Evolutionary conservation across 1,140 invertebrate species (phyloP), one percentile per base, ranked within the genome.

Genomic region (Sycophila sp.): DNA sequence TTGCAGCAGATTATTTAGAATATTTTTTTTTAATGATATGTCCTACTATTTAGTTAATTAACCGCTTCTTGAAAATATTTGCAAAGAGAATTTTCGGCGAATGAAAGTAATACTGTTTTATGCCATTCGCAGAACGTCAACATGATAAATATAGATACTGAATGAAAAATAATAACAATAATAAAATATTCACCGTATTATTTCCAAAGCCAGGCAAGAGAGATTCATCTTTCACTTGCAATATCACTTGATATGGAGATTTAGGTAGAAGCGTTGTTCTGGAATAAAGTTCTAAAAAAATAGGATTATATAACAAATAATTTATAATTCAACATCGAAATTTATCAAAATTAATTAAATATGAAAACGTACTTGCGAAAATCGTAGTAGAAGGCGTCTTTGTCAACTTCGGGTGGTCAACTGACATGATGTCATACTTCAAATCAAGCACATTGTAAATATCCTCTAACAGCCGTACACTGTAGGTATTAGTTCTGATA

Each of bases 231-330:
- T 70, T 81, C 0, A 86, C 78, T 73, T 82, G 85, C 24, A 87
- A 73, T 2, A 80, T 69, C n/a, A 87, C 81, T 53, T 72, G 77
- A 73, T 86, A 87, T 6, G 85, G 84, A 1, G 84, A 86, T 69
- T 81, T 81, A n/a, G 85, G 84, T 15, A 86, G 62, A 0, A 84
- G 62, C 28, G 83, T 85, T 2, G 78, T 85, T 51, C 73, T 80
- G 1, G 81, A 75, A 58, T 71, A 77, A 34, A 86, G 79, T 69
- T 72, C 83, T 86, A 69, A 77, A 45, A 71, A 7, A 47, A 59
- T 42, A 56, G n/a, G n/a, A n/a, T 34, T 22, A 58, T 58, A 47
- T 15, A n/a, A n/a, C n/a, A n/a, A n/a, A n/a, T n/a, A 13, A 47
- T 24, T 24, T 40, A 60, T 19, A 49, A 53, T 38, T 60, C 56